Evolutionary conservation across 2,888 invertebrate species (phyloP), one percentile per base, ranked within the genome.

Genomic region (Synanthedon myopaeformis): DNA sequence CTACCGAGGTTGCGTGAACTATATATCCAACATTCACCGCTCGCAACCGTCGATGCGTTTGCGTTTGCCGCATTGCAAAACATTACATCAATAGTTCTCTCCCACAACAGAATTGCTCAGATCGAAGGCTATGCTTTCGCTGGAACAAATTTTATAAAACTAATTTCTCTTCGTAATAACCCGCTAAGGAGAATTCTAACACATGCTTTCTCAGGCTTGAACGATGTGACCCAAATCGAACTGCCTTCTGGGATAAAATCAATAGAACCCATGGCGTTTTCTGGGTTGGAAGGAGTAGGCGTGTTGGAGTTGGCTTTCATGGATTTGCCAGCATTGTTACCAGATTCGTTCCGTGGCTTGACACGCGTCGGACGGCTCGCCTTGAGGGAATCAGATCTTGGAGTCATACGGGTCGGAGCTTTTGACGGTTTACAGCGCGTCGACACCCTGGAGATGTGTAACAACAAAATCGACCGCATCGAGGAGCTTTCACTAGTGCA

Each of bases 1-100:
- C 80, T 97, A 53, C 92, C 92, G 4, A 90, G 93, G 12, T 90
- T 98, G 6, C 90, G 90, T 67, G 94, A 92, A 69, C 90, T 95
- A 48, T 93, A 94, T 62, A 94, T 97, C 61, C 95, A 96, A 70
- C 92, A 96, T 66, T 96, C 97, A 11, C 94, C 94, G 2, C 84
- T 97, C 53, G 89, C 92, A 52, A 92, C 91, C 41, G 92, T 97
- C 54, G 92, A 95, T 45, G 92, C 93, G 54, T 94, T 94, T 69
- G 93, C 96, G 12, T 95, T 98, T 71, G 93, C 95, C 49, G 93
- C 94, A 1, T 87, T 96, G 13, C 94, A 94, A 66, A 95, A 94
- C 69, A 90, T 97, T 45, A 92, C 92, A 59, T 91, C 90, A 53
- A 92, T 92, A 67, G 89, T 92, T 60, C 88, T 92, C 59, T 90